Evolutionary conservation across 2,797 vertebrate genomes (phyloP), one percentile per base, ranked within the genome.

Genomic region (Harpagifer antarcticus): DNA sequence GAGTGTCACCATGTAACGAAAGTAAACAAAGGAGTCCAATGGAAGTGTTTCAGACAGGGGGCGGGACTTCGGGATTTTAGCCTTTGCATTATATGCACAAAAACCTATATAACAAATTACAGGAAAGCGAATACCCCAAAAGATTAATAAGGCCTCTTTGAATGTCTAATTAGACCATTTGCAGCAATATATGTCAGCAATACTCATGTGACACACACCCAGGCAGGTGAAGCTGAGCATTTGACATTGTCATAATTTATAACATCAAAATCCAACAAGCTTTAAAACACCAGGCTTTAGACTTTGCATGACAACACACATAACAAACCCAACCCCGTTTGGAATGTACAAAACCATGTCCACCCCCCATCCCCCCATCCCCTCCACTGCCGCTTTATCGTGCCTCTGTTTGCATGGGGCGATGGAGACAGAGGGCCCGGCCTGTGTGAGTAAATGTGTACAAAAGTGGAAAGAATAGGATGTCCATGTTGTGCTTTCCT

Each of bases 401-500:
- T 40, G 33, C 17, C 20, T 14, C 23, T 50, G 77, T 71, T 49
- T 42, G 47, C 58, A 68, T 20, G 50, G 68, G n/a, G 31, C 6
- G 19, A 27, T 16, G 43, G 33, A 64, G 56, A 47, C 47, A 20
- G 19, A 33, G 61, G 23, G 37, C 31, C 54, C 3, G 56, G 63
- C 23, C 56, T n/a, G 47, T 56, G 62, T 55, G 75, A 68, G 44
- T 57, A 14, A 65, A 81, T 56, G 71, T 79, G 86, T 68, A 75
- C 75, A 78, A 72, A 72, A 77, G 78, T 74, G 57, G 16, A 81
- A 60, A 78, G 68, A 79, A 31, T 49, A 64, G 81, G 74, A 78
- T 73, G 50, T 72, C 58, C 55, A 43, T 84, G 82, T 86, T 84
- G 78, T 74, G 70, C 42, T 86, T 84, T 74, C 33, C 72, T 49